These are phyloP conservation scores for Choristoneura rosaceana DNA, from an alignment of 2,888 invertebrate genomes.

Conservation along the genomic window DNA sequence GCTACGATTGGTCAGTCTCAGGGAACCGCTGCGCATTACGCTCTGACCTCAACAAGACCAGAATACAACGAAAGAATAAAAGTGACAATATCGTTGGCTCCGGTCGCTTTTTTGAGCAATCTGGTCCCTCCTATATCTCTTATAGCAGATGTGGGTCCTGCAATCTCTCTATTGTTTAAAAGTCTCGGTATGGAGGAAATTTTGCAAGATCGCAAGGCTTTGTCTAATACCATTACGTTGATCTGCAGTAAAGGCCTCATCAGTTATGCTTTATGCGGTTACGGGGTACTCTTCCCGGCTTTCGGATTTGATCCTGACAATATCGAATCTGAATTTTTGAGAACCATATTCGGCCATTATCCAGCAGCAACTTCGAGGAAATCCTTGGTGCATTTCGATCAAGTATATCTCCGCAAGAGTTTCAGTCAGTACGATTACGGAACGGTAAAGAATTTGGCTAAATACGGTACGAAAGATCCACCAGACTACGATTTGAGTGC, in stretches of 20 bases:
- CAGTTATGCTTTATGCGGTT: constrained; percentile 18
- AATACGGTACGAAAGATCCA: constrained; percentile 52
- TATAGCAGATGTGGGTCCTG: constrained; percentile 24
- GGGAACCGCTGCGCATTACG: constrained; percentile 35
- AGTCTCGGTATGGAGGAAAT: constrained; percentile 41
- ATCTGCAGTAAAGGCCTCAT: constrained; percentile 27
- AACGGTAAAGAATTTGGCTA: constrained; percentile 47
- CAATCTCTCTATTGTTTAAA: constrained; percentile 23
- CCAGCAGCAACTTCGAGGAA: constrained; percentile 60
- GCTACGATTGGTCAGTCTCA: constrained; percentile 39
- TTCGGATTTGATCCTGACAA: constrained; percentile 46
- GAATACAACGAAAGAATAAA: constrained; percentile 41
- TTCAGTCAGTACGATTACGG: constrained; percentile 64
- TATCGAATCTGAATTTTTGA: constrained; percentile 52
- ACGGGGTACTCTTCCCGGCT: constrained; percentile 11
- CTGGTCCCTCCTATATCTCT: constrained; percentile 35
- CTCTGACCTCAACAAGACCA: constrained; percentile 27
- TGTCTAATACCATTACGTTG: constrained; percentile 32
- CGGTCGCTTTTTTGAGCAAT: constrained; percentile 46
- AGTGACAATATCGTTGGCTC: constrained; percentile 27
- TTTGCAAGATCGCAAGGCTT: constrained; percentile 36
- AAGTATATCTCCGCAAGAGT: constrained; percentile 49
- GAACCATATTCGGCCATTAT: constrained; percentile 51
- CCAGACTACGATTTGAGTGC: constrained; percentile 59
- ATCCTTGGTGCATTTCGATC: constrained; percentile 57